Conservation (phyloP, 1,140 invertebrate species). For the Drosophila hydei region DNA sequence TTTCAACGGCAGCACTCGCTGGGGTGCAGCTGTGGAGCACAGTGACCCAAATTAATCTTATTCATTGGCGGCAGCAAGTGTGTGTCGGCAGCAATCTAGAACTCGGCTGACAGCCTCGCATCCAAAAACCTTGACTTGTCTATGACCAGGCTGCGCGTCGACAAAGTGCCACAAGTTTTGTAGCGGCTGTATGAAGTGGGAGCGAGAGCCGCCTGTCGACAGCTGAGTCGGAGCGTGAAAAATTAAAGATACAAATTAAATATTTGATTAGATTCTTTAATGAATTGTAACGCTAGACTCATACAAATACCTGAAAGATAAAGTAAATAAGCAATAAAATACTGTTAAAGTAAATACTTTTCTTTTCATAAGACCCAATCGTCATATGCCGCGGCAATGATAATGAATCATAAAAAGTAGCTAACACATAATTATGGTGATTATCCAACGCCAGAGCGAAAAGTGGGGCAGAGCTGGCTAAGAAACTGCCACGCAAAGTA, state of each 20-base stretch:
- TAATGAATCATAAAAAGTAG: slow-evolving; percentile 66
- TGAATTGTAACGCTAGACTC: background rate
- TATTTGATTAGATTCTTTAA: background rate
- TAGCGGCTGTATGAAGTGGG: background rate
- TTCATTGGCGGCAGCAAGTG: slow-evolving; percentile 74
- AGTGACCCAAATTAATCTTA: slow-evolving; percentile 82
- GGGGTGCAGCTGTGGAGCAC: slow-evolving; percentile 32
- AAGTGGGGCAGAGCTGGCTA: background rate
- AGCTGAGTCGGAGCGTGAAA: slow-evolving; percentile 24
- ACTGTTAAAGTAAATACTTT: too few species aligned
- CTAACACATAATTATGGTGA: slow-evolving; percentile 73
- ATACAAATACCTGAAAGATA: background rate
- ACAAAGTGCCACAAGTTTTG: slow-evolving; percentile 65
- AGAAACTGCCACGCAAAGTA: slow-evolving; percentile 33
- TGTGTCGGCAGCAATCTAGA: slow-evolving; percentile 46
- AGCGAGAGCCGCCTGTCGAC: slow-evolving; percentile 28
- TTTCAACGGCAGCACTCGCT: slow-evolving; percentile 5
- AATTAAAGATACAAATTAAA: slow-evolving; percentile 10
- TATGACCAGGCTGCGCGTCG: slow-evolving; percentile 34
- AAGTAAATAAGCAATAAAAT: slow-evolving; percentile 2
- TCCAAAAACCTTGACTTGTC: slow-evolving; percentile 44
- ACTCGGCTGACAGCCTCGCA: slow-evolving; percentile 45
- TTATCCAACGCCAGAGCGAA: slow-evolving; percentile 29
- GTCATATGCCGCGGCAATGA: slow-evolving; percentile 36
- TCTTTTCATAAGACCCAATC: background rate